Base-by-base conservation (phyloP, 1,140 invertebrate species). In the Cyrtorhinus lividipennis region DNA sequence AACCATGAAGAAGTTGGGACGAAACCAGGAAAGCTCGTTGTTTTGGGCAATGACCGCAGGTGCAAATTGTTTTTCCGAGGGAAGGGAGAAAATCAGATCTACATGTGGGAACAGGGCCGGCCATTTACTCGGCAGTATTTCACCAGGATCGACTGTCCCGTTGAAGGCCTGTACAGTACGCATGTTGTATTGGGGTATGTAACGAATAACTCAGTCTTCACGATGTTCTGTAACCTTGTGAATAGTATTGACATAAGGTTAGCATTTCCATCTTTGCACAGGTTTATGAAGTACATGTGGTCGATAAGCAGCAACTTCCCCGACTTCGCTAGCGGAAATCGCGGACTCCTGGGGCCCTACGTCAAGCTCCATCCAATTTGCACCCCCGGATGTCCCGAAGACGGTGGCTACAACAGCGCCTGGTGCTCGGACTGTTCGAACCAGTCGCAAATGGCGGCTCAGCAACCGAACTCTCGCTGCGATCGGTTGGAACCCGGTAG, bases 31-130 rank as follows among this genome's bases (percentile, higher is more conserved):
- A 62, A 57, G 15, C 59, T 68, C 56, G 62, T 68, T 10, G 53
- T 68, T 27, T 61, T 69, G 12, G 68, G 68, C 20, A 61, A 62
- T 10, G 66, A 66, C 58, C 20, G 56, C n/a, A 53, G 24, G 44
- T 13, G 56, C 13, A 59, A 18, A n/a, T 23, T 67, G 20, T 69
- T 67, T 63, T 68, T 69, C 56, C 58, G 68, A 8, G 20, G 48
- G 10, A 5, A 73, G 24, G 73, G 73, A 67, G 74, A 80, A 62
- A 76, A 77, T 1, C 78, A 81, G 62, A 75, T 83, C 26, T 83
- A 80, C 66, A 73, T 80, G 68, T 66, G 66, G 66, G 46, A 65
- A 10, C 5, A 10, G 48, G 20, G 5, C 12, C 10, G 5, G 10
- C 20, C 48, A 5, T 22, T 53, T 20, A 53, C 10, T 10, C 8